These are phyloP conservation scores for Melikaiella ostensackeni DNA, from an alignment of 2,888 invertebrate species.

Conservation along the genomic window DNA sequence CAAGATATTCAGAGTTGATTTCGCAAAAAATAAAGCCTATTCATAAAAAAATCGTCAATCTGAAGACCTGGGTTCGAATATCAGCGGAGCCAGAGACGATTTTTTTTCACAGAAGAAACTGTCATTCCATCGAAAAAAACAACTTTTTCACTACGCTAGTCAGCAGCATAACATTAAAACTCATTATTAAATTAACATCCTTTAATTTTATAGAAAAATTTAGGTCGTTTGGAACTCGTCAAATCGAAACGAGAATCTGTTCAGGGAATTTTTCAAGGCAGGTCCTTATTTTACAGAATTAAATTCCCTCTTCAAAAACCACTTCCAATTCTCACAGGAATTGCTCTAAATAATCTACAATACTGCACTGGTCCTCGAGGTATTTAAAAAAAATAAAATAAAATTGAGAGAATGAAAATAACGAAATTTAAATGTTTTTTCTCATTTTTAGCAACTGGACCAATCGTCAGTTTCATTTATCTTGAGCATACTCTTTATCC, in stretches of 20 bases:
- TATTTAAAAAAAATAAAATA: constrained; percentile 47
- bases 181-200: not conserved
- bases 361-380: constrained; percentile 66
- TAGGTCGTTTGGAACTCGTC: constrained; percentile 67
- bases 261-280: constrained; percentile 59
- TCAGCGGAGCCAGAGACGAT: no score
- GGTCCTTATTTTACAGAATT: constrained; percentile 65
- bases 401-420: not conserved
- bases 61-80: no score
- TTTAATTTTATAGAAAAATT: constrained; percentile 62
- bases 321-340: constrained; percentile 64
- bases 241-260: constrained; percentile 64
- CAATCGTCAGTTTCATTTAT: constrained; percentile 71
- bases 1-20: no score
- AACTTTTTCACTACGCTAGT: not conserved
- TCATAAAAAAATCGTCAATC: no score
- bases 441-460: constrained; percentile 62
- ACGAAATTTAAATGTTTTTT: not conserved
- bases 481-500: constrained; percentile 73
- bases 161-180: no score
- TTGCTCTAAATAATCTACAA: constrained; percentile 63
- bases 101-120: no score
- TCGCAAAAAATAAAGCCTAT: no score
- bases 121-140: no score
- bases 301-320: constrained; percentile 69